Evolutionary conservation across 2,797 vertebrate species (phyloP).

Genomic region (Sebastiscus tertius): DNA sequence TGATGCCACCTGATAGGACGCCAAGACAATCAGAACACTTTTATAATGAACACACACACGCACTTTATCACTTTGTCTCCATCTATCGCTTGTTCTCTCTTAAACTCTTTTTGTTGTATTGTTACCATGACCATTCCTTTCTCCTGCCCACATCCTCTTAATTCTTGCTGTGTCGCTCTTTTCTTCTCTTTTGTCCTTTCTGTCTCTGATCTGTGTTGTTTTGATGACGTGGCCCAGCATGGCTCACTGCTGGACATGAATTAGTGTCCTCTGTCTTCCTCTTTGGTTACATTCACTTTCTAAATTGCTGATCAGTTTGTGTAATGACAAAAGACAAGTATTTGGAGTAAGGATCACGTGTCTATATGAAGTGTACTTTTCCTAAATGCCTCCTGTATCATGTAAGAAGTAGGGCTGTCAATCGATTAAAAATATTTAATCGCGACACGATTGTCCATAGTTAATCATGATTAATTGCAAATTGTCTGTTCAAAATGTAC

Average conservation of each 20-base stretch:
- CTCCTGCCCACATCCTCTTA: conserved; percentile 54
- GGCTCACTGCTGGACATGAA: conserved; percentile 39
- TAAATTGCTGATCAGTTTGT: background rate
- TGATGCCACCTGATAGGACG: conserved; percentile 95
- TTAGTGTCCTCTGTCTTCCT: background rate
- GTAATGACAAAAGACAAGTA: background rate
- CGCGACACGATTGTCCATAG: too few species aligned
- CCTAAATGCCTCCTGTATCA: background rate
- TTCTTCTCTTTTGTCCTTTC: conserved; percentile 60
- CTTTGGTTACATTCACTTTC: background rate
- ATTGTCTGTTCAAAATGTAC: too few species aligned
- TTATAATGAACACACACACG: conserved; percentile 92
- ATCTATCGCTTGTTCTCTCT: conserved; percentile 55
- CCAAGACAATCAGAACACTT: conserved; percentile 89
- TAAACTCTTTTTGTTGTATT: conserved; percentile 73
- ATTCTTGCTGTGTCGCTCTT: conserved; percentile 49
- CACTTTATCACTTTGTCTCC: conserved; percentile 67
- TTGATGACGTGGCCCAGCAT: conserved; percentile 35
- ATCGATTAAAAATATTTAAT: too few species aligned
- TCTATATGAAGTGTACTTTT: background rate
- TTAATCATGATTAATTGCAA: too few species aligned
- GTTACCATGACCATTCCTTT: conserved; percentile 50
- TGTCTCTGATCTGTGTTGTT: conserved; percentile 65
- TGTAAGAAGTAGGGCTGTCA: too few species aligned
- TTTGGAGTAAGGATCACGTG: background rate